Base-by-base conservation (phyloP, 64 coral and sea anemone genomes). In the Orbicella faveolata region DNA sequence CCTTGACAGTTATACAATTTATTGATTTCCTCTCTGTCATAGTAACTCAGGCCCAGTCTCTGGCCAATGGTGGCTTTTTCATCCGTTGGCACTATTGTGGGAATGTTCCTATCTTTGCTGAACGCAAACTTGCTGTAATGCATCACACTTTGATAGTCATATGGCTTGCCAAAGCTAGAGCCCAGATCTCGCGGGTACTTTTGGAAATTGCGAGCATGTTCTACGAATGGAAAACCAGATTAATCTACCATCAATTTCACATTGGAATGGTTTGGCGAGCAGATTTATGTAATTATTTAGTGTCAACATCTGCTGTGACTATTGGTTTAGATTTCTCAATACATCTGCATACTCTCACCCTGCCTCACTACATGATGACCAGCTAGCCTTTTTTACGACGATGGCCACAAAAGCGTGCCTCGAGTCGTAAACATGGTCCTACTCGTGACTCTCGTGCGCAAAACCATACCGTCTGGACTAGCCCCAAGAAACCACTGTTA, bases 111-210 rank as follows among this genome's bases (percentile, higher is more conserved):
- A 52, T 92, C 61, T 44, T 76, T 92, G 44, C 44, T 26, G 54
- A 92, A 92, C 17, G 90, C 90, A 16, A 25, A 86, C 73, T 20
- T 64, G 48, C 79, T 76, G 61, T 92, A 92, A 63, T 92, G 90
- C 90, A 92, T 92, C 3, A 92, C 90, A 52, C 90, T 92, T 15
- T 84, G 12, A 74, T 92, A 92, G 72, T 92, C 90, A 63, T 92
- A 92, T 15, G 90, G 90, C 44, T 92, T 92, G 36, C 90, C 81
- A 52, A 92, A 83, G 73, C 41, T 68, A 23, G 90, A 84, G 4
- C 90, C 90, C 12, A 86, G 21, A 77, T 63, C 25, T 19, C 73
- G 26, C 3, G 81, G 36, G n/a, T 92, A 92, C 82, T 86, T 92
- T 62, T 75, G 20, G 61, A 92, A 92, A 48, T 92, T 92, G 18